Conservation (phyloP, 1,140 invertebrate species). For the Hyles vespertilio region DNA sequence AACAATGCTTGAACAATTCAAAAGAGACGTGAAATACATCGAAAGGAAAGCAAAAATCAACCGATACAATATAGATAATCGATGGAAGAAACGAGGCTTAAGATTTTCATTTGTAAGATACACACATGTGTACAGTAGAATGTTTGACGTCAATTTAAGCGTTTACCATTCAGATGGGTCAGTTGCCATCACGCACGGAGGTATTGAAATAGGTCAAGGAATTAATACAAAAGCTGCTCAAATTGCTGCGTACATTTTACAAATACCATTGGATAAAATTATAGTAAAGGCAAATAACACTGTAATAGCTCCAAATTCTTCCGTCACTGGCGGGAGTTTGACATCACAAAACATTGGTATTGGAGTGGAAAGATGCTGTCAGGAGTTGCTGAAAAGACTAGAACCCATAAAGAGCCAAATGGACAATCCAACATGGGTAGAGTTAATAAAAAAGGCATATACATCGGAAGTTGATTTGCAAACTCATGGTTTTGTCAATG, state of each 20-base stretch:
- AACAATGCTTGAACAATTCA: constrained; percentile 20
- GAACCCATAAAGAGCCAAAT: constrained; percentile 75
- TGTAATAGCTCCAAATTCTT: constrained; percentile 77
- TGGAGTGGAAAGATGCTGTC: constrained; percentile 36
- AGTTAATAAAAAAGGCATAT: constrained; percentile 76
- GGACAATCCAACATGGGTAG: constrained; percentile 78
- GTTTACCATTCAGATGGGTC: constrained; percentile 17
- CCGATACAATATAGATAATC: constrained; percentile 16
- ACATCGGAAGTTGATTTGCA: constrained; percentile 77
- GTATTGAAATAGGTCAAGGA: constrained; percentile 22
- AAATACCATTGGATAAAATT: constrained; percentile 18
- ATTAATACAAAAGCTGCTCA: constrained; percentile 19
- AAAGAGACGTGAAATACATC: constrained; percentile 11
- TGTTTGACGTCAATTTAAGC: constrained; percentile 9
- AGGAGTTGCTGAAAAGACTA: constrained; percentile 74
- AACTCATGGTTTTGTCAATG: constrained; percentile 76
- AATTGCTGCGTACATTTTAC: constrained; percentile 14
- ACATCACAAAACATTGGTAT: constrained; percentile 38
- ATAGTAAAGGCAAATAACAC: constrained; percentile 80
- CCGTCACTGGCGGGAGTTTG: constrained; percentile 78
- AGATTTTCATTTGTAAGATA: constrained; percentile 16
- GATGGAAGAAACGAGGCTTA: constrained; percentile 25
- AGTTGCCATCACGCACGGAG: constrained; percentile 14
- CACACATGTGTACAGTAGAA: not conserved
- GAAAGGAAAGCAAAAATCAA: constrained; percentile 9